A percentile compares a stretch with the other conserved stretches of the same genome.
These are phyloP conservation scores for Pollenia griseotomentosa DNA, from an alignment of 2,888 invertebrate species.

Conservation along the genomic window DNA sequence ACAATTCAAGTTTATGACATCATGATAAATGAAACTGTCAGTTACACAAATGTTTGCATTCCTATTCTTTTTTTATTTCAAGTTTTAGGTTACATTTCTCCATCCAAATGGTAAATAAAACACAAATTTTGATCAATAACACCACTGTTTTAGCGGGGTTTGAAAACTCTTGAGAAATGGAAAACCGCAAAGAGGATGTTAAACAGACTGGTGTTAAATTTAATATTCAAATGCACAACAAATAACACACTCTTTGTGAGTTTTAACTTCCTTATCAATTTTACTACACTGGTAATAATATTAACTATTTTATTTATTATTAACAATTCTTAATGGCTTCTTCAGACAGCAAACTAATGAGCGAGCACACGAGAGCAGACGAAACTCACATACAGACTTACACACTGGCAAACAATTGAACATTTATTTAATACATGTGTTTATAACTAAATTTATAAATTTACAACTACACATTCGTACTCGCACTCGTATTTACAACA, in stretches of 20 bases:
- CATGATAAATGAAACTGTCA: conserved; percentile 1
- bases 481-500: background rate
- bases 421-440: background rate
- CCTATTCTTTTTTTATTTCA: background rate
- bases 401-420: background rate
- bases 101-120: background rate
- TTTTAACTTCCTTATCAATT: background rate
- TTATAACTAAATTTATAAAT: background rate
- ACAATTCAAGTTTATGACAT: conserved; percentile 1
- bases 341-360: background rate
- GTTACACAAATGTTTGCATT: background rate
- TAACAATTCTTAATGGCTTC: conserved; percentile 24
- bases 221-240: background rate
- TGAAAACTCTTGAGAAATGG: background rate
- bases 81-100: background rate
- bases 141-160: background rate
- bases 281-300: background rate
- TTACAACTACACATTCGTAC: background rate
- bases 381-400: background rate
- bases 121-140: background rate
- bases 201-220: conserved; percentile 20
- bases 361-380: background rate
- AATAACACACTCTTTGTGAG: background rate
- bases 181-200: background rate
- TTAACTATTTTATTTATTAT: conserved; percentile 40